Evolutionary conservation across 1,140 invertebrate genomes (phyloP), one percentile per base, ranked within the genome.

Genomic region (Chironomus tepperi): DNA sequence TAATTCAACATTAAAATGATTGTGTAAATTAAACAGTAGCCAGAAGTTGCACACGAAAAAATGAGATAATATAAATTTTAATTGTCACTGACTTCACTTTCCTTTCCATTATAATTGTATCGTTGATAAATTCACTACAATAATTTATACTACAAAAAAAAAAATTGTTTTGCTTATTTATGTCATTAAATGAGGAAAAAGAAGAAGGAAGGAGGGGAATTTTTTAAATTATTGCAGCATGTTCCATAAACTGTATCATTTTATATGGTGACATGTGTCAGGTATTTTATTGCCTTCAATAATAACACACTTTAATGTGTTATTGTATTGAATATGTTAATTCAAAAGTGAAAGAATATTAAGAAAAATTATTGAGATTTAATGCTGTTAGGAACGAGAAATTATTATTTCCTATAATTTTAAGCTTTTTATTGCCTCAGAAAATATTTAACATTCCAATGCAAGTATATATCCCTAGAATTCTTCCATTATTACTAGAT

Each of bases 151-250:
- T 34, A 34, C 5, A 34, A 34, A 34, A 34, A n/a, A n/a, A 2
- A 34, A 57, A n/a, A 57, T 57, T 57, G 47, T 57, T 34, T 15
- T 57, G 47, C 47, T 47, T 57, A n/a, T 57, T 57, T 57, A n/a
- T 57, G 47, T 57, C 47, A 57, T n/a, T 57, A n/a, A 57, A 57
- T 12, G 47, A 57, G n/a, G 47, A 57, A 57, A n/a, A 57, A 57
- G 43, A 47, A 9, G 42, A 43, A 15, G 8, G 43, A 47, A 47
- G 43, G 43, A 57, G 9, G 15, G n/a, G 47, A 15, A 57, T 12
- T n/a, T 57, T n/a, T 57, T n/a, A 57, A 57, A n/a, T 12, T 57
- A 57, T 57, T 57, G 47, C 47, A 57, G 12, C 47, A 15, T 57
- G 12, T n/a, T 15, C 47, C 47, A 57, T 57, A 57, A 57, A 57